Evolutionary conservation across 1,140 invertebrate species (phyloP).

Genomic region (Drosophila bipectinata): DNA sequence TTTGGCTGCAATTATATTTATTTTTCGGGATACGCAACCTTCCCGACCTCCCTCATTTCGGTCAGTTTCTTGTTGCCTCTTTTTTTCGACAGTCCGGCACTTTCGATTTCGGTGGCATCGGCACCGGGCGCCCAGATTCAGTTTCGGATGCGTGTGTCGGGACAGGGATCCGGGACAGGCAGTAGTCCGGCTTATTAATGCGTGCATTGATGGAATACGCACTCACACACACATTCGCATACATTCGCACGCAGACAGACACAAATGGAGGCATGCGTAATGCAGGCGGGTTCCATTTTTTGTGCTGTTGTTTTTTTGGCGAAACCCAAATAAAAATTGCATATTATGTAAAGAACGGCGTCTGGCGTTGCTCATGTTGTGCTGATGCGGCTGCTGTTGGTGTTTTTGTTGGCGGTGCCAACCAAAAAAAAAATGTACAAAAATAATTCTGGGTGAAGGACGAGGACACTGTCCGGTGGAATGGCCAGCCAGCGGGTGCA

Average conservation of each 20-base stretch:
- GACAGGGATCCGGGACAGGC: conserved; percentile 25
- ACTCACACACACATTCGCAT: conserved; percentile 30
- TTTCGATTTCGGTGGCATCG: conserved; percentile 63
- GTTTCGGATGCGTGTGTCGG: conserved; percentile 47
- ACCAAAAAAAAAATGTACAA: conserved; percentile 63
- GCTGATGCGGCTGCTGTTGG: conserved; percentile 24
- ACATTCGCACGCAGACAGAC: conserved; percentile 8
- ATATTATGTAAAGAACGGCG: conserved; percentile 77
- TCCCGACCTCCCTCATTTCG: conserved; percentile 36
- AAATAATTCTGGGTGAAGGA: conserved; percentile 83
- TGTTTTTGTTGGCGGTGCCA: conserved; percentile 27
- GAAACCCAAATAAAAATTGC: conserved; percentile 78
- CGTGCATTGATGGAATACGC: conserved; percentile 79
- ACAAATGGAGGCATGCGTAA: conserved; percentile 63
- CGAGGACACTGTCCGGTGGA: conserved; percentile 64
- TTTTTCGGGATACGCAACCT: conserved; percentile 52
- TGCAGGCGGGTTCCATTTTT: conserved; percentile 50
- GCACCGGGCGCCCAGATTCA: conserved; percentile 57
- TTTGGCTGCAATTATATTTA: conserved; percentile 71
- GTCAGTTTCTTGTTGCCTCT: conserved; percentile 16
- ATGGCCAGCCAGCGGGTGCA: conserved; percentile 43
- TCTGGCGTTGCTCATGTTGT: conserved; percentile 55
- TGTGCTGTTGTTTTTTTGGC: conserved; percentile 37
- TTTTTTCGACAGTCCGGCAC: conserved; percentile 45
- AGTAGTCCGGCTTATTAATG: conserved; percentile 70